Conservation (phyloP, 2,797 vertebrate genomes). For the Staurois parvus region DNA sequence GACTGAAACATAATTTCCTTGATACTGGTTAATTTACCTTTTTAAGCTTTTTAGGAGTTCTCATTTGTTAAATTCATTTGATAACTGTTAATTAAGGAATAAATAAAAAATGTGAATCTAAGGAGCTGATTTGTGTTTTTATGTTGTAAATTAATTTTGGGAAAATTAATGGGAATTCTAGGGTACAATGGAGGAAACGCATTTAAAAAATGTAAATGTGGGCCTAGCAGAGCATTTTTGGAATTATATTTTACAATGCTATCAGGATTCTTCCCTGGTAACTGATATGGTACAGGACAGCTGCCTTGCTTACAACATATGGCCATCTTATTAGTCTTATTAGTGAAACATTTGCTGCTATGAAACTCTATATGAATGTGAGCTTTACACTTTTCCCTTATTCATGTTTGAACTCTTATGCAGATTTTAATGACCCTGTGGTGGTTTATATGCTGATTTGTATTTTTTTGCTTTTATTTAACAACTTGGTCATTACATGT, state of each 20-base stretch:
- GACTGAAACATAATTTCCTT: too few species aligned
- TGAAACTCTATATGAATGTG: conserved; percentile 38
- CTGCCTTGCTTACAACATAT: conserved; percentile 36
- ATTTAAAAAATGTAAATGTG: conserved; percentile 25
- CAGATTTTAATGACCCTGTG: not conserved
- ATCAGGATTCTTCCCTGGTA: conserved; percentile 10
- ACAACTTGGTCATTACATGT: not conserved
- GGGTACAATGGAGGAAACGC: conserved; percentile 1
- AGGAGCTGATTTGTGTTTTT: too few species aligned
- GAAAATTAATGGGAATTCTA: not conserved
- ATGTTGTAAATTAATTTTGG: not conserved
- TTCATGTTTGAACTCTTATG: conserved; percentile 47
- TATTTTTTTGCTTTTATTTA: not conserved
- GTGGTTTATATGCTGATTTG: not conserved
- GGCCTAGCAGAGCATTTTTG: conserved; percentile 2
- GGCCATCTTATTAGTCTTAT: conserved; percentile 32
- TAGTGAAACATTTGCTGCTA: conserved; percentile 41
- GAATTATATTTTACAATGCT: conserved; percentile 11
- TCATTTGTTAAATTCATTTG: too few species aligned
- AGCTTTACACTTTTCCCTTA: conserved; percentile 20
- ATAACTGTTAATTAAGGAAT: too few species aligned
- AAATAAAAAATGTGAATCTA: too few species aligned
- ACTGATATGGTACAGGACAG: conserved; percentile 23
- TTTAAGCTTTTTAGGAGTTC: too few species aligned
- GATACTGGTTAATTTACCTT: too few species aligned